These are phyloP conservation scores for Metaphire vulgaris DNA, from an alignment of 1,140 invertebrate genomes.

Conservation along the genomic window DNA sequence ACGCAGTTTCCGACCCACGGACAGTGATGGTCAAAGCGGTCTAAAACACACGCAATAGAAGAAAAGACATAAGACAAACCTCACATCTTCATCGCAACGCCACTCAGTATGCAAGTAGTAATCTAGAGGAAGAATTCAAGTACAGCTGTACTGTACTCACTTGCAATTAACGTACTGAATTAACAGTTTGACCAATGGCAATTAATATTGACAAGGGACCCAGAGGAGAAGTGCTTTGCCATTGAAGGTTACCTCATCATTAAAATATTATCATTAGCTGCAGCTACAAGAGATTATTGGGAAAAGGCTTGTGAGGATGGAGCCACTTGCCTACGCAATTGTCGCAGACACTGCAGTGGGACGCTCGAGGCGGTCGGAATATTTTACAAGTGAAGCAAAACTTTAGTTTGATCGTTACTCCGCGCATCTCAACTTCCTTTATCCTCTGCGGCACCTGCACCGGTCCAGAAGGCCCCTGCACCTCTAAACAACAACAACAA, in stretches of 20 bases:
- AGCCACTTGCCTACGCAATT: slow-evolving; percentile 82
- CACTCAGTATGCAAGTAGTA: too few relatives aligned
- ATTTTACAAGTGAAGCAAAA: slow-evolving; percentile 99
- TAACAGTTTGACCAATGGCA: not conserved
- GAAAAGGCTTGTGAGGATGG: not conserved
- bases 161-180: not conserved
- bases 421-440: slow-evolving; percentile 86
- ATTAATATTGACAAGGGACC: not conserved
- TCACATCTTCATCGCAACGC: too few relatives aligned
- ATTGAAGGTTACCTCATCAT: not conserved
- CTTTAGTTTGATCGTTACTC: slow-evolving; percentile 89
- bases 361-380: slow-evolving; percentile 94
- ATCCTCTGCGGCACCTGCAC: slow-evolving; percentile 45
- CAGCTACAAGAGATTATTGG: not conserved
- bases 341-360: slow-evolving; percentile 96
- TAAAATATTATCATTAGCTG: not conserved
- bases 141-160: not conserved
- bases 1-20: slow-evolving; percentile 91
- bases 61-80: not conserved
- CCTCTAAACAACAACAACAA: too few relatives aligned
- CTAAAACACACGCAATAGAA: slow-evolving; percentile 33
- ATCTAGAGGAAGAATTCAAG: too few relatives aligned
- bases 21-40: slow-evolving; percentile 56
- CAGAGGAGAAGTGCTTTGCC: not conserved
- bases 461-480: too few relatives aligned